A percentile compares a stretch with the other conserved stretches of the same genome.
Conservation (phyloP, 2,888 invertebrate species). For the Ypsolopha sequella region DNA sequence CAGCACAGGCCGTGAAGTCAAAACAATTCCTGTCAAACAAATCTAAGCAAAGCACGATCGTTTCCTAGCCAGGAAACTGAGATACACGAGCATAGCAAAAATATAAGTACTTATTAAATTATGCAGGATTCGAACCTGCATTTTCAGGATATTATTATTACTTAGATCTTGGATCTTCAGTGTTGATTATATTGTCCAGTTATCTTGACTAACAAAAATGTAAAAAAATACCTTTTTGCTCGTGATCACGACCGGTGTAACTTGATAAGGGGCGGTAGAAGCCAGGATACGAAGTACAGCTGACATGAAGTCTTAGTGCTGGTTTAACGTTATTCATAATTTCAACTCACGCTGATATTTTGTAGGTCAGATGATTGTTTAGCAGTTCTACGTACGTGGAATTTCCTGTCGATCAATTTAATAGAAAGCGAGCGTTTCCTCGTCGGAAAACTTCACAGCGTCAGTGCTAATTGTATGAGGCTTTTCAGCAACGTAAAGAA, state of each 20-base stretch:
- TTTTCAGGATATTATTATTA: not conserved
- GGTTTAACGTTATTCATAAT: not conserved
- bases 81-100: not conserved
- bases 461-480: no score
- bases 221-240: not conserved
- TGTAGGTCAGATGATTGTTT: no score
- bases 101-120: not conserved
- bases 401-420: no score
- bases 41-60: not conserved
- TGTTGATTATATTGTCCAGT: not conserved
- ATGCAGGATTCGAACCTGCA: not conserved
- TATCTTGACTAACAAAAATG: not conserved
- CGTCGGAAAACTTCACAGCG: no score
- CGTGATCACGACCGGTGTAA: no score
- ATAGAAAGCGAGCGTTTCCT: no score
- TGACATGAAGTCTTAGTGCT: not conserved
- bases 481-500: no score
- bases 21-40: not conserved
- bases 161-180: no score
- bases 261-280: not conserved
- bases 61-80: not conserved
- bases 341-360: not conserved
- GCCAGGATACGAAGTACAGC: not conserved
- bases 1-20: not conserved
- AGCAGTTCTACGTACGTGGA: no score